A percentile compares a stretch with the other conserved stretches of the same genome.
phyloP scores from a whole-genome alignment of 1,140 invertebrate genomes.

The Orius insidiosus region DNA sequence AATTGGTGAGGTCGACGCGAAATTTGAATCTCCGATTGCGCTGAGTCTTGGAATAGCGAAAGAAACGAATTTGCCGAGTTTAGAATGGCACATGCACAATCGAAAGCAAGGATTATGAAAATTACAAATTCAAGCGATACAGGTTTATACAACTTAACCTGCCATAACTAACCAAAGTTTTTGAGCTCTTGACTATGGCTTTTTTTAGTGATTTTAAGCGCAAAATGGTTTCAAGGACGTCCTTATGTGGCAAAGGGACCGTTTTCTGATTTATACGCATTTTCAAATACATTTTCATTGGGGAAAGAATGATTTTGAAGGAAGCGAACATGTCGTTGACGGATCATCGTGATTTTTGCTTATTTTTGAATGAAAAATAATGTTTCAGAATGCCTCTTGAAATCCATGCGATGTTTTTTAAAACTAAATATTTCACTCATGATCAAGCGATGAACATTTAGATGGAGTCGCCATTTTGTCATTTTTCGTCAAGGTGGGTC shows the following conservation, averaged over 20 bases:
- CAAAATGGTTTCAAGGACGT: constrained; percentile 1
- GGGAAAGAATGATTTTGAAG: constrained; percentile 44
- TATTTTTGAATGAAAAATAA: background rate
- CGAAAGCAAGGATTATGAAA: background rate
- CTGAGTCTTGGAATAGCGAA: background rate
- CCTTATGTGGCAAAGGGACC: constrained; percentile 27
- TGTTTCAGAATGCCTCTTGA: constrained; percentile 22
- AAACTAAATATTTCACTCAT: constrained; percentile 26
- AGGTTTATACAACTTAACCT: no score
- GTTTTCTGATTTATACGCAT: constrained; percentile 39
- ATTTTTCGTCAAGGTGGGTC: constrained; percentile 28
- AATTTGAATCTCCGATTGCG: background rate
- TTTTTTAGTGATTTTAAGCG: constrained; percentile 1
- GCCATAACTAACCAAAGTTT: no score
- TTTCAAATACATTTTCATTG: constrained; percentile 72
- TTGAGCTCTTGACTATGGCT: no score
- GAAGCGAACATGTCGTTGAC: constrained; percentile 53
- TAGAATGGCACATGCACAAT: background rate
- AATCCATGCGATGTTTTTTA: constrained; percentile 33
- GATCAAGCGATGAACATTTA: constrained; percentile 25
- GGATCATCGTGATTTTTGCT: constrained; percentile 28
- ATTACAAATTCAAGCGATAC: background rate
- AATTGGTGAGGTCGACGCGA: background rate
- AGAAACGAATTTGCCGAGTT: background rate
- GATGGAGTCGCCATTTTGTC: constrained; percentile 33